Evolutionary conservation across 2,113 vertebrate species (phyloP).

Genomic region (Indicator maculatus): DNA sequence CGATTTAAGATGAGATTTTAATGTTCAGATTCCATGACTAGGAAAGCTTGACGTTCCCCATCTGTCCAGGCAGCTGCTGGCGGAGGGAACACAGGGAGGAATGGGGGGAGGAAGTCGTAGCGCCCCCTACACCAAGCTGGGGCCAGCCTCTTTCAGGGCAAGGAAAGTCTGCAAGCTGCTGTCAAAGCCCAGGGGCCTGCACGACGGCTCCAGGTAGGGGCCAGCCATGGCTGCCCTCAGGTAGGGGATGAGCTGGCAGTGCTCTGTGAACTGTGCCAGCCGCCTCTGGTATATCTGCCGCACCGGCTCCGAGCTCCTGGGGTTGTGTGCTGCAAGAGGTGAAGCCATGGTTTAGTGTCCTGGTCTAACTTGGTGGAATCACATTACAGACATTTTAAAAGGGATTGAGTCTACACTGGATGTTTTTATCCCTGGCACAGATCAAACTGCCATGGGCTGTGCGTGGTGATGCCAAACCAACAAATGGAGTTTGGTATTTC

Average conservation of each 20-base stretch:
- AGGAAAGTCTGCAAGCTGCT: slow-evolving; percentile 82
- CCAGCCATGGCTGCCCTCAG: slow-evolving; percentile 81
- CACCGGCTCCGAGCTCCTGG: slow-evolving; percentile 72
- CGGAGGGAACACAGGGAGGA: rapidly evolving
- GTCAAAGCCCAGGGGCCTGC: slow-evolving; percentile 81
- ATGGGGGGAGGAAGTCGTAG: background rate
- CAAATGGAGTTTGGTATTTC: background rate
- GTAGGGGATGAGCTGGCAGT: slow-evolving; percentile 88
- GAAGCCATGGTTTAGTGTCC: background rate
- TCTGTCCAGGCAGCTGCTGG: background rate
- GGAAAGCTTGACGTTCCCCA: no score
- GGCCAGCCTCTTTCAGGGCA: slow-evolving; percentile 73
- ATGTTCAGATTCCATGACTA: rapidly evolving
- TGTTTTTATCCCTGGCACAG: rapidly evolving
- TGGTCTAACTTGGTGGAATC: rapidly evolving
- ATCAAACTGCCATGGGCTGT: rapidly evolving
- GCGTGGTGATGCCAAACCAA: rapidly evolving
- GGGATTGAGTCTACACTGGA: rapidly evolving
- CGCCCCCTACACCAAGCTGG: background rate
- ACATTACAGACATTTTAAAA: background rate
- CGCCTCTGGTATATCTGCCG: slow-evolving; percentile 83
- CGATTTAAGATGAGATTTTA: background rate
- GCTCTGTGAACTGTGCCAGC: slow-evolving; percentile 82
- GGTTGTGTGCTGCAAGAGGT: slow-evolving; percentile 84
- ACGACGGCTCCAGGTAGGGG: slow-evolving; percentile 76